Evolutionary conservation across 2,113 vertebrate species (phyloP).

Genomic region (Dissostichus mawsoni): DNA sequence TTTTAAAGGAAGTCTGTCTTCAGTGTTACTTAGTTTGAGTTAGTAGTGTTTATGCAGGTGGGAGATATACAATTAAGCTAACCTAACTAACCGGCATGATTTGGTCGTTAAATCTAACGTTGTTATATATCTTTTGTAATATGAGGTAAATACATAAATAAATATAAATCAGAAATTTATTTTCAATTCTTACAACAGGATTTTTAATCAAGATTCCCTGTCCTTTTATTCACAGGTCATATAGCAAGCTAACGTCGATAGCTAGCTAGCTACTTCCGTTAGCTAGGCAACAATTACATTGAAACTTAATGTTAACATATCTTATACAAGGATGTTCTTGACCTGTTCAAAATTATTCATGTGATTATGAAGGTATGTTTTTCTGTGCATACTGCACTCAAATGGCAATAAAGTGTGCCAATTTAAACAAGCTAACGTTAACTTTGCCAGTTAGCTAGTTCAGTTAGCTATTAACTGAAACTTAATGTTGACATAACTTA

Average conservation of each 20-base stretch:
- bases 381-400: too few species aligned
- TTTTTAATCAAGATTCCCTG: neutral
- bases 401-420: neutral
- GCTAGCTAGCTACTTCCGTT: too few species aligned
- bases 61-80: neutral
- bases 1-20: neutral
- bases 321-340: too few species aligned
- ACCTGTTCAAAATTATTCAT: too few species aligned
- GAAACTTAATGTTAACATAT: too few species aligned
- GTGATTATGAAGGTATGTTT: too few species aligned
- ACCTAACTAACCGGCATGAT: neutral
- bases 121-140: neutral
- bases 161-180: neutral
- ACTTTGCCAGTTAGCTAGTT: neutral
- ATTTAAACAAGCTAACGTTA: neutral
- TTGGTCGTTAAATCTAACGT: neutral
- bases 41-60: neutral
- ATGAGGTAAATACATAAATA: neutral
- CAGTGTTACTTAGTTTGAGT: too few species aligned
- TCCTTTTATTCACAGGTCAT: too few species aligned
- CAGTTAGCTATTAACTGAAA: neutral
- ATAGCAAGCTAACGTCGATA: too few species aligned
- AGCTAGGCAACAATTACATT: too few species aligned
- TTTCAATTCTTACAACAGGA: neutral
- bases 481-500: too few species aligned